These are phyloP conservation scores for Erebia epiphron DNA, from an alignment of 2,888 invertebrate species.

Conservation along the genomic window DNA sequence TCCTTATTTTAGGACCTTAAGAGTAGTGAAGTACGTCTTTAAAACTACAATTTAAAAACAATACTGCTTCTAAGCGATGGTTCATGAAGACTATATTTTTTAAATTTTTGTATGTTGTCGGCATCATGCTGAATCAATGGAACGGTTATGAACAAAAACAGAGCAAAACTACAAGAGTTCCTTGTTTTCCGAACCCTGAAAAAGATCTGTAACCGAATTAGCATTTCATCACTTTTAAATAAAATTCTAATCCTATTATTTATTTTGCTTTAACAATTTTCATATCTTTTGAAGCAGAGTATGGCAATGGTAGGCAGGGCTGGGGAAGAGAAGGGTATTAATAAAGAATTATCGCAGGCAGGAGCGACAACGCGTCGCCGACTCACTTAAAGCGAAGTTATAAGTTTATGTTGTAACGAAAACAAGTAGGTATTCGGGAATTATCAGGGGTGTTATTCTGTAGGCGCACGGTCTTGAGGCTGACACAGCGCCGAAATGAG, in stretches of 20 bases:
- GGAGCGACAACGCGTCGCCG: conserved; percentile 8
- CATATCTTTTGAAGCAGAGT: neutral
- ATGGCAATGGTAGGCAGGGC: neutral
- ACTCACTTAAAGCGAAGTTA: conserved; percentile 8
- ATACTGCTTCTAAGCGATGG: too few species aligned
- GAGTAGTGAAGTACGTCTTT: too few species aligned
- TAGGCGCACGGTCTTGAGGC: neutral
- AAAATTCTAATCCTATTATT: neutral
- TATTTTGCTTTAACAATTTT: neutral
- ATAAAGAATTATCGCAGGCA: conserved; percentile 5
- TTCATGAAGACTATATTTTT: too few species aligned
- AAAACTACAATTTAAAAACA: too few species aligned
- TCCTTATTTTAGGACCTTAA: too few species aligned
- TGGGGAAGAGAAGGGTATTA: neutral
- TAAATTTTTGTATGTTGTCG: too few species aligned
- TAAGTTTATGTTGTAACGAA: conserved; percentile 3
- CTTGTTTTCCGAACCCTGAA: too few species aligned
- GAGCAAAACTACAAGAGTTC: too few species aligned
- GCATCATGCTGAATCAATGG: too few species aligned
- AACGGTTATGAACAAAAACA: too few species aligned
- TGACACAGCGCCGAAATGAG: neutral
- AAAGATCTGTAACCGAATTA: neutral
- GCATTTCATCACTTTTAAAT: neutral
- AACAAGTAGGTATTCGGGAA: neutral
- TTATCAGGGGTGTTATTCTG: neutral